A percentile compares a stretch with the other conserved stretches of the same genome.
Evolutionary conservation across 1,140 invertebrate genomes (phyloP).

Genomic region (Metaphire vulgaris): DNA sequence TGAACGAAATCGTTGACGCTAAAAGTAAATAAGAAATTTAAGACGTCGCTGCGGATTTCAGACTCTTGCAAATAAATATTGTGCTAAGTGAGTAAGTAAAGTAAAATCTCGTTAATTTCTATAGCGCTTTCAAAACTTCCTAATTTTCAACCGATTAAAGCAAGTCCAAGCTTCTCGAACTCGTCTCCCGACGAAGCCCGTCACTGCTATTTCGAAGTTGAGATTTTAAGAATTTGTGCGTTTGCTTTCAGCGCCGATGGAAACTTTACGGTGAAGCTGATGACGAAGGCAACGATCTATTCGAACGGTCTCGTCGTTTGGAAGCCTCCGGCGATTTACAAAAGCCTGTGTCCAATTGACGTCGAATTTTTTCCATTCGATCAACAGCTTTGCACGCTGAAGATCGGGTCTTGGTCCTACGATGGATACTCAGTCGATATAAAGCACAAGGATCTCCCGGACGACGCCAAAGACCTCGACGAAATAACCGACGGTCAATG

Average conservation of each 20-base stretch:
- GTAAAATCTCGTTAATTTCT: too few relatives aligned
- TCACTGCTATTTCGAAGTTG: too few relatives aligned
- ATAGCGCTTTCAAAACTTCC: too few relatives aligned
- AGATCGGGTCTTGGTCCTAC: slow-evolving; percentile 80
- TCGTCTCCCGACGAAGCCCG: too few relatives aligned
- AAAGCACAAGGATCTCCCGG: slow-evolving; percentile 16
- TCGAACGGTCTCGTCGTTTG: slow-evolving; percentile 76
- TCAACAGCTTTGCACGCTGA: slow-evolving; percentile 84
- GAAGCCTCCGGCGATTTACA: slow-evolving; percentile 57
- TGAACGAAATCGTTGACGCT: too few relatives aligned
- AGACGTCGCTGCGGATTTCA: too few relatives aligned
- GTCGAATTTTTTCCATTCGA: slow-evolving; percentile 79
- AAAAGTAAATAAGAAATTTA: too few relatives aligned
- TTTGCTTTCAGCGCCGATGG: slow-evolving; percentile 73
- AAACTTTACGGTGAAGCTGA: slow-evolving; percentile 92
- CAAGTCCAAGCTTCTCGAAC: too few relatives aligned
- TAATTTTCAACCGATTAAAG: too few relatives aligned
- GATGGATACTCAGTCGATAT: slow-evolving; percentile 49
- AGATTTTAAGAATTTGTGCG: too few relatives aligned
- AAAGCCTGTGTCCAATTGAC: slow-evolving; percentile 98
- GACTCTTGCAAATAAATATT: too few relatives aligned
- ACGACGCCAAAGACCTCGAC: slow-evolving; percentile 18
- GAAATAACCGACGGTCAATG: slow-evolving; percentile 1
- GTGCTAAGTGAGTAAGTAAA: too few relatives aligned
- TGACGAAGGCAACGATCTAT: slow-evolving; percentile 89